Base-by-base conservation (phyloP, 2,888 invertebrate genomes). In the Cataglyphis livida region DNA sequence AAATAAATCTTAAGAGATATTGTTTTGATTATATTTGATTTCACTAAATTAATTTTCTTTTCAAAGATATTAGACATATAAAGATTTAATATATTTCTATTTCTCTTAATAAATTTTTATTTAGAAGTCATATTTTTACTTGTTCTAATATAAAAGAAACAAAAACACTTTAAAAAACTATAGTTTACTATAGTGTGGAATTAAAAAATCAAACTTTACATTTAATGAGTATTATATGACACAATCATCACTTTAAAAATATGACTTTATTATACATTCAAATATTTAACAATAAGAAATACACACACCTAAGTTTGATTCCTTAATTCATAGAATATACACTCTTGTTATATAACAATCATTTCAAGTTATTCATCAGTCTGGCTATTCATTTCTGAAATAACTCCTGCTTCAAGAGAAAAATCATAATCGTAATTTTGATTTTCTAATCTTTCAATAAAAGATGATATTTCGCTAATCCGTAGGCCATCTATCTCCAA, bases 351-450 rank as follows among this genome's bases (percentile, higher is more conserved):
- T 6, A 25, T 18, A 54, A 76, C 12, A 57, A 5, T 41, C 1
- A 18, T 59, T 59, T 35, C 6, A 61, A 44, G 7, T 84, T 44
- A 88, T 4, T 89, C 82, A 12, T 66, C 25, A 35, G 59, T 85
- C 62, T 87, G 87, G 62, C 93, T 93, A 10, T 91, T 87, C 91
- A 94, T 92, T 90, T 96, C 96, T 84, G 95, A 95, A 48, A 96
- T 92, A 54, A 96, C 95, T 94, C 96, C 95, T 86, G 94, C 95
- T 91, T 96, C 96, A 3, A 95, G 91, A 18, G 94, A 93, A 90
- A 96, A 96, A 88, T 95, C 95, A 89, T 96, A 96, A 44, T 95
- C 92, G 86, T 94, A 95, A 65, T 94, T 93, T 82, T 93, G 93
- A 81, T 95, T 95, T 3, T 95, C 91, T 93, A 95, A 95, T 91